These are phyloP conservation scores for Poeciliopsis turrubarensis DNA, from an alignment of 2,113 vertebrate genomes.

Conservation along the genomic window DNA sequence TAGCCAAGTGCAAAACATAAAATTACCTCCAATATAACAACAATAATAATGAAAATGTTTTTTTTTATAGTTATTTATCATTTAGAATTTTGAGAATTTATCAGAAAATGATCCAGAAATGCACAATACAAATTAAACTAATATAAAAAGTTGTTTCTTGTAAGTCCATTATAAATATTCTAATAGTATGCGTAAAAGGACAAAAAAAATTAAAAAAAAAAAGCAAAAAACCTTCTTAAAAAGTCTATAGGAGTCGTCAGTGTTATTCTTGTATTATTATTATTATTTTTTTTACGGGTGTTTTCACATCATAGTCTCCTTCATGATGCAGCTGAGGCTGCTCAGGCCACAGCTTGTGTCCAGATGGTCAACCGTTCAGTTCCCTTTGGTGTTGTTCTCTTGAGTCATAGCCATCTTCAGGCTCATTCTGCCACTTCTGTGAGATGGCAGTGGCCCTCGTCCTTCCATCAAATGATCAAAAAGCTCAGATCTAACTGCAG, in stretches of 20 bases:
- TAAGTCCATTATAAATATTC: too few species aligned
- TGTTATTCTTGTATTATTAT: not conserved
- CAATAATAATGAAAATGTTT: too few species aligned
- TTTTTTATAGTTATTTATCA: too few species aligned
- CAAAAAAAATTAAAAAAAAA: too few species aligned
- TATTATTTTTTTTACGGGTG: constrained; percentile 1
- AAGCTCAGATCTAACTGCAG: not conserved
- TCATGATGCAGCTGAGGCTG: constrained; percentile 27
- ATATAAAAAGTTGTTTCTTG: too few species aligned
- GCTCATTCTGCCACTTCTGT: constrained; percentile 20
- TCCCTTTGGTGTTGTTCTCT: constrained; percentile 27
- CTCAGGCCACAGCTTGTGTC: constrained; percentile 33
- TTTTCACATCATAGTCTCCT: constrained; percentile 5
- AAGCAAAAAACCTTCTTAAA: not conserved
- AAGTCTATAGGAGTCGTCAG: not conserved
- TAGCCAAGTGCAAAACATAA: too few species aligned
- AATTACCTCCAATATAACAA: too few species aligned
- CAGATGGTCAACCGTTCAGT: constrained; percentile 28
- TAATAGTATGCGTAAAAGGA: too few species aligned
- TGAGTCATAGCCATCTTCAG: constrained; percentile 20
- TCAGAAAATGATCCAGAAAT: too few species aligned
- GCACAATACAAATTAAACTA: too few species aligned
- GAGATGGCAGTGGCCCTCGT: not conserved
- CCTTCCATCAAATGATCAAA: not conserved
- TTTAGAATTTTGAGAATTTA: too few species aligned